A percentile compares a stretch with the other conserved stretches of the same genome.
phyloP scores from a whole-genome alignment of 1,140 invertebrate genomes.

The Drosophila sulfurigaster region DNA sequence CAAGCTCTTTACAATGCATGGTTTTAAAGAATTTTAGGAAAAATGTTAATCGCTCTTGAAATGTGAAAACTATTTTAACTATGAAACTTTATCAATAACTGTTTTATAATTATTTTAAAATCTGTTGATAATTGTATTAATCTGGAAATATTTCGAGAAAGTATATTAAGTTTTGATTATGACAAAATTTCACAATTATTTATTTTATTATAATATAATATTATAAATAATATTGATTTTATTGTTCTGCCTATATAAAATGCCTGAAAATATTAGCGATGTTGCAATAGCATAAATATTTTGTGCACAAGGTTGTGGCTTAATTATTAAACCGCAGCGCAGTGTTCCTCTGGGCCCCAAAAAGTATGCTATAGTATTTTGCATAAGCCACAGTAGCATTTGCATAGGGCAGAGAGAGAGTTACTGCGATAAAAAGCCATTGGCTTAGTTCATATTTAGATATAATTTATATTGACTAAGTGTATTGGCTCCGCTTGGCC shows the following conservation, averaged over 20 bases:
- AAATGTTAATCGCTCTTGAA: too few relatives aligned
- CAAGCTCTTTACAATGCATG: background rate
- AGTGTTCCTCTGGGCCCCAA: background rate
- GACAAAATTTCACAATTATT: too few relatives aligned
- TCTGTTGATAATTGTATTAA: too few relatives aligned
- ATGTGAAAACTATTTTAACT: too few relatives aligned
- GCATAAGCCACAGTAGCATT: conserved; percentile 24
- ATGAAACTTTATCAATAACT: too few relatives aligned
- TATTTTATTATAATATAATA: too few relatives aligned
- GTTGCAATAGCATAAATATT: conserved; percentile 1
- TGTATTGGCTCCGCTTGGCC: conserved; percentile 41
- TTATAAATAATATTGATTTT: too few relatives aligned
- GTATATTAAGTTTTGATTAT: too few relatives aligned
- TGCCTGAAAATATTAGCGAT: background rate
- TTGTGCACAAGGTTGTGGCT: background rate
- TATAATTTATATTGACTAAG: conserved; percentile 54
- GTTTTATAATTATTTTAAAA: too few relatives aligned
- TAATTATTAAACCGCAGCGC: background rate
- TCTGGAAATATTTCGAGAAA: too few relatives aligned
- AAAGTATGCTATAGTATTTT: conserved; percentile 31
- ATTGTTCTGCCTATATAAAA: background rate
- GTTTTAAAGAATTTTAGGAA: too few relatives aligned
- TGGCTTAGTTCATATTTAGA: conserved; percentile 35
- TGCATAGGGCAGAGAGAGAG: conserved; percentile 17
- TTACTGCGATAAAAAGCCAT: conserved; percentile 12